A percentile compares a stretch with the other conserved stretches of the same genome.
phyloP scores from a whole-genome alignment of 1,140 invertebrate genomes.

The Littorina saxatilis region DNA sequence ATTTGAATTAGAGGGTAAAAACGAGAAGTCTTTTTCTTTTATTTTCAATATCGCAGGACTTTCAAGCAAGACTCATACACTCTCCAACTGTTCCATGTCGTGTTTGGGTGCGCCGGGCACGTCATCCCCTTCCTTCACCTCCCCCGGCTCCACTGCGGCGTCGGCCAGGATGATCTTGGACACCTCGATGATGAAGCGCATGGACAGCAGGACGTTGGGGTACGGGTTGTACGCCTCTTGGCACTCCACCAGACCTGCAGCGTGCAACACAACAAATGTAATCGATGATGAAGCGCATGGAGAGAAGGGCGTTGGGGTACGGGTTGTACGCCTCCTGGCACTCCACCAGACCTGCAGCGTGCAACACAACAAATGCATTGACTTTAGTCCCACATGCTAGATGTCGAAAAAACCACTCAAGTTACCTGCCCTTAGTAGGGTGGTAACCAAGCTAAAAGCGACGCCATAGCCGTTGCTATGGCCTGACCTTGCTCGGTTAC shows the following conservation, averaged over 20 bases:
- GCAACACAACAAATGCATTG: neutral
- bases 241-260: conserved; percentile 68
- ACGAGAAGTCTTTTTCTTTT: too few relatives aligned
- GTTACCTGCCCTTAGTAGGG: too few relatives aligned
- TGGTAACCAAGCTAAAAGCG: too few relatives aligned
- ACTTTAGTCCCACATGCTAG: too few relatives aligned
- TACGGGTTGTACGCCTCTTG: conserved; percentile 74
- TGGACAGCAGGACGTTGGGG: conserved; percentile 72
- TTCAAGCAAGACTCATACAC: too few relatives aligned
- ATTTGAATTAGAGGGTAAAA: too few relatives aligned
- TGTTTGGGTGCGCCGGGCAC: conserved; percentile 30
- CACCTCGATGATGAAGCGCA: conserved; percentile 73
- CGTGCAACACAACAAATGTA: neutral
- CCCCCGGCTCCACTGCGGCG: conserved; percentile 63
- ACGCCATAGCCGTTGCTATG: too few relatives aligned
- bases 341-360: conserved; percentile 65
- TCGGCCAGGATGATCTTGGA: conserved; percentile 72
- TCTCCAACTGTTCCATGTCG: conserved; percentile 36
- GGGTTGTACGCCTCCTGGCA: conserved; percentile 73
- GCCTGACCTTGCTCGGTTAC: too few relatives aligned
- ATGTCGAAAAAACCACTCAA: too few relatives aligned
- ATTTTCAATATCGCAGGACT: too few relatives aligned
- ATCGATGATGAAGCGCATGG: conserved; percentile 71
- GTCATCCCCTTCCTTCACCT: conserved; percentile 61
- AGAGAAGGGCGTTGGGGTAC: conserved; percentile 73